Conservation (phyloP, 2,888 invertebrate species). For the Endomychus coccineus region DNA sequence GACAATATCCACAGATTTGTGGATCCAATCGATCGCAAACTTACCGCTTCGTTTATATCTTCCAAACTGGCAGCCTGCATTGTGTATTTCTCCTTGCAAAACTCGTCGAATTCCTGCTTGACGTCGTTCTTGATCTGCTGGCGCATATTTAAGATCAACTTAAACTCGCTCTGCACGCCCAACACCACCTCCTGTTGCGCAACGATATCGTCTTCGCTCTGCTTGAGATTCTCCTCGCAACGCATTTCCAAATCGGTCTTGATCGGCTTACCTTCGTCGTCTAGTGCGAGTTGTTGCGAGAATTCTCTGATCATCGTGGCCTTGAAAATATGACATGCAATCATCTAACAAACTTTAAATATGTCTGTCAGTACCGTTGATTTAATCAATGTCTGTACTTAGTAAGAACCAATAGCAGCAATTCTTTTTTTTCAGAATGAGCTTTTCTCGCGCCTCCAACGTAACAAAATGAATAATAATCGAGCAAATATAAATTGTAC, state of each 20-base stretch:
- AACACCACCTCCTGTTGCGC: slow-evolving; percentile 35
- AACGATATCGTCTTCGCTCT: slow-evolving; percentile 21
- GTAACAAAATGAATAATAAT: too few species aligned
- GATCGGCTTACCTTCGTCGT: background rate
- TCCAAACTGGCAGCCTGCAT: slow-evolving; percentile 19
- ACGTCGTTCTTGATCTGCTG: slow-evolving; percentile 30
- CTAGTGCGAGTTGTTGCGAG: background rate
- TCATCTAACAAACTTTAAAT: background rate
- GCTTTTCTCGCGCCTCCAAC: too few species aligned
- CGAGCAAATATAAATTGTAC: background rate
- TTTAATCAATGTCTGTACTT: too few species aligned
- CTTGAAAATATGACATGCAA: background rate
- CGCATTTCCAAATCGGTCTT: slow-evolving; percentile 10
- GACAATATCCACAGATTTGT: too few species aligned
- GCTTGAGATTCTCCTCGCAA: slow-evolving; percentile 17
- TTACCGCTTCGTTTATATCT: slow-evolving; percentile 8
- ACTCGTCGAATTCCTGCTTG: slow-evolving; percentile 32
- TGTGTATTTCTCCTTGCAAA: slow-evolving; percentile 31
- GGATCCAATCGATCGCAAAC: too few species aligned
- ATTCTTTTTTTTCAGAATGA: too few species aligned
- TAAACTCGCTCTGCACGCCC: slow-evolving; percentile 31
- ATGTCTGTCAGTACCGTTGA: background rate
- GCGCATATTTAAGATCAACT: slow-evolving; percentile 28
- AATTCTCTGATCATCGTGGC: background rate
- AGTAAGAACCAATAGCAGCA: too few species aligned